Evolutionary conservation across 1,140 invertebrate genomes (phyloP).

Genomic region (Pogonomyrmex californicus): DNA sequence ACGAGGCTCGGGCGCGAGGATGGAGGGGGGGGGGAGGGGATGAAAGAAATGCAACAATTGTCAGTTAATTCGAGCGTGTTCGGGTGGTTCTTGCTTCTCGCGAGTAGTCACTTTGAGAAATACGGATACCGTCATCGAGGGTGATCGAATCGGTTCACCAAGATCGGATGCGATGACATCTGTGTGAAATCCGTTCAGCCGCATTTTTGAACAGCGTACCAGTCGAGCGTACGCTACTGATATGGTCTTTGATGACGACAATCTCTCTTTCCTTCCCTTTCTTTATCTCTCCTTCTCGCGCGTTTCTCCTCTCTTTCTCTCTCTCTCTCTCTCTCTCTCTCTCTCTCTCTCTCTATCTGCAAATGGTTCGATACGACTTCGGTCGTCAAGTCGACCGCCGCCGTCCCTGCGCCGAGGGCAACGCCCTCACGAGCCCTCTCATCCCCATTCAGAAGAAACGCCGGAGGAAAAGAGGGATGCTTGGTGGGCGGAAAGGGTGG

Average conservation of each 20-base stretch:
- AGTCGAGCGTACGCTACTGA: constrained; percentile 8
- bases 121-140: background rate
- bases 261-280: background rate
- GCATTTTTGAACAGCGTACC: background rate
- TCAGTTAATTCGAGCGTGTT: constrained; percentile 1
- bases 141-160: background rate
- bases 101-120: background rate
- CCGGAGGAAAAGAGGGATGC: constrained; percentile 64
- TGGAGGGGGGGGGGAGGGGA: too few relatives aligned
- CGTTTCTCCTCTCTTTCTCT: too few relatives aligned
- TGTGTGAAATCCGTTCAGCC: background rate
- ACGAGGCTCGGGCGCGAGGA: too few relatives aligned
- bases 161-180: background rate
- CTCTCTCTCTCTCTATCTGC: constrained; percentile 34
- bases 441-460: constrained; percentile 73
- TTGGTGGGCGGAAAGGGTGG: constrained; percentile 56
- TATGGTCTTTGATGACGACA: constrained; percentile 55
- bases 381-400: constrained; percentile 73
- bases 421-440: constrained; percentile 74
- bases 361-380: constrained; percentile 72
- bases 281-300: background rate
- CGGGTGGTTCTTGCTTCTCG: background rate
- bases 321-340: too few relatives aligned
- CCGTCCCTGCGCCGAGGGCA: constrained; percentile 70
- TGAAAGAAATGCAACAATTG: background rate